Conservation (phyloP, 2,113 vertebrate species). For the Pampusana beccarii region DNA sequence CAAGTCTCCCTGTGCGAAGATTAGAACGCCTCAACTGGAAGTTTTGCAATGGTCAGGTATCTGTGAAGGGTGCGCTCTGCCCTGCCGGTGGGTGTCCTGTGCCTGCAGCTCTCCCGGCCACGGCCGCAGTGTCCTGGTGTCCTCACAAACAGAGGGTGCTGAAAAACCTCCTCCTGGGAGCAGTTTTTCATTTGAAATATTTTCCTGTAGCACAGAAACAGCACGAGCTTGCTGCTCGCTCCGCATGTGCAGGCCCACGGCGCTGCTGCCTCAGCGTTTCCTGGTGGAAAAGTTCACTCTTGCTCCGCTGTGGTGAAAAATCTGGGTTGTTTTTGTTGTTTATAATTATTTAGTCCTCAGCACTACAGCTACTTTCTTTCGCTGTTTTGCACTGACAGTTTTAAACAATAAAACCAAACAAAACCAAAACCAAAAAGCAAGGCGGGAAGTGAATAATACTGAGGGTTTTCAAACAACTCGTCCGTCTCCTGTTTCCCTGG, state of each 20-base stretch:
- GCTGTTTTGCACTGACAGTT: background rate
- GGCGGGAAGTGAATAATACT: background rate
- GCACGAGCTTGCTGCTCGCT: background rate
- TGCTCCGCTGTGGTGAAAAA: background rate
- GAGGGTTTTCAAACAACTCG: background rate
- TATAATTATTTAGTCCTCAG: background rate
- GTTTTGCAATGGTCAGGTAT: background rate
- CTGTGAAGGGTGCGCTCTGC: background rate
- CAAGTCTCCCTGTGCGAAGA: background rate
- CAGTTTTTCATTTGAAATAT: background rate
- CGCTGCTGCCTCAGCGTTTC: background rate
- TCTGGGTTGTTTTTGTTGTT: background rate
- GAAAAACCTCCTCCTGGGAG: background rate
- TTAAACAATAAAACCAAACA: background rate
- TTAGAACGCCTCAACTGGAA: background rate
- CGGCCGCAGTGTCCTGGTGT: fast-evolving
- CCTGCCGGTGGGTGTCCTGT: fast-evolving
- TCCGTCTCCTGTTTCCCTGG: background rate
- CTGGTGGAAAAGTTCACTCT: background rate
- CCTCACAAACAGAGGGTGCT: background rate
- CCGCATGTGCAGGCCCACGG: fast-evolving
- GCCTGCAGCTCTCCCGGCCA: background rate
- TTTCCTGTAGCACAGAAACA: background rate
- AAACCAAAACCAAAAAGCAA: background rate
- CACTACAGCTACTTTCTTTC: background rate